Percentiles rank a stretch among this genome's conserved stretches.
These are phyloP conservation scores for Rhabdornis inornatus DNA, from an alignment of 2,113 vertebrate species.

Conservation along the genomic window DNA sequence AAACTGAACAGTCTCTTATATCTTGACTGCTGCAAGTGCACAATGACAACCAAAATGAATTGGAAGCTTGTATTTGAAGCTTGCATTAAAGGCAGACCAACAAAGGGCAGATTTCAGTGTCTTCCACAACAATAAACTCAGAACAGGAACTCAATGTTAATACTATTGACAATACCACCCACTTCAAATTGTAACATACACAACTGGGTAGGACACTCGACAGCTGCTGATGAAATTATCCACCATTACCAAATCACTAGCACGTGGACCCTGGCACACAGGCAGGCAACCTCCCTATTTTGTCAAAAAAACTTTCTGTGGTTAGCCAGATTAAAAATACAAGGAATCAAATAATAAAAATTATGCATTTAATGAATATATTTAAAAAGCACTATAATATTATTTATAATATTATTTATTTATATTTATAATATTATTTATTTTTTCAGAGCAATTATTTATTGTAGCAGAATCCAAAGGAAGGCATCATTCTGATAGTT, in stretches of 20 bases:
- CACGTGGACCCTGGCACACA: neutral
- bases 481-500: neutral
- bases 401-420: neutral
- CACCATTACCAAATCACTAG: neutral
- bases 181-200: neutral
- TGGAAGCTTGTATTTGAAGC: neutral
- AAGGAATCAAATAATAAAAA: neutral
- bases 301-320: neutral
- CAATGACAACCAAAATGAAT: neutral
- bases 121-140: neutral
- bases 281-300: neutral
- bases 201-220: neutral
- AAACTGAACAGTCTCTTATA: neutral
- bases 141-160: neutral
- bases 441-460: no score
- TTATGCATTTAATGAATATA: neutral
- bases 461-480: neutral
- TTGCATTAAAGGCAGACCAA: neutral
- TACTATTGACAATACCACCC: neutral
- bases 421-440: neutral
- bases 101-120: neutral
- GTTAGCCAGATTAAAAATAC: neutral
- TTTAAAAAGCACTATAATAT: neutral
- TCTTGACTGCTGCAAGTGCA: neutral
- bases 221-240: neutral